Evolutionary conservation across 1,140 invertebrate species (phyloP), one percentile per base, ranked within the genome.

Genomic region (Ceratosolen fusciceps): DNA sequence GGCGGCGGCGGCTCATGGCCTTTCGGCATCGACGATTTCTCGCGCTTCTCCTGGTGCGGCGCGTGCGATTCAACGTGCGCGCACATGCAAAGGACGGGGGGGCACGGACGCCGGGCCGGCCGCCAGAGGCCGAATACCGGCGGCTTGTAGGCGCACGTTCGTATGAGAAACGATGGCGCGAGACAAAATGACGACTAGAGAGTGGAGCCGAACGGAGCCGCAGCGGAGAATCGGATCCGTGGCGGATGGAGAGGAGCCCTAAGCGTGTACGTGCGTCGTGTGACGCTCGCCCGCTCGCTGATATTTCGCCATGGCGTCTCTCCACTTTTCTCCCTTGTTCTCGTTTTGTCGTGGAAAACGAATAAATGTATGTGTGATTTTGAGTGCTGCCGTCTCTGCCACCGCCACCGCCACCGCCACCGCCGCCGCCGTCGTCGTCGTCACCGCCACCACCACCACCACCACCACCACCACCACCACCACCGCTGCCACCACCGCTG

Each of bases 341-440:
- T 56, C 49, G 29, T 58, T 43, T 58, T 74, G 71, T 74, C 49
- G 71, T 29, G 71, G 71, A 74, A 74, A 58, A 58, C 54, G 54
- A 26, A 9, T 43, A 58, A 49, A 31, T 31, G 16, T 54, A 54
- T 24, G n/a, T n/a, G n/a, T n/a, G n/a, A n/a, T n/a, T n/a, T n/a
- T n/a, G n/a, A n/a, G n/a, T n/a, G n/a, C n/a, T n/a, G n/a, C n/a
- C n/a, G n/a, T n/a, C n/a, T n/a, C n/a, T n/a, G n/a, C n/a, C n/a
- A n/a, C n/a, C n/a, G n/a, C 19, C 24, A 58, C 54, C 9, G 5
- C 31, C 19, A n/a, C n/a, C n/a, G n/a, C n/a, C n/a, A n/a, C n/a
- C n/a, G n/a, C n/a, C n/a, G n/a, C n/a, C n/a, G n/a, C n/a, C n/a
- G n/a, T n/a, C n/a, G n/a, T n/a, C n/a, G n/a, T n/a, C n/a, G n/a